A percentile compares a stretch with the other conserved stretches of the same genome.
Conservation (phyloP, 1,140 invertebrate genomes). For the Oreohelix idahoensis region DNA sequence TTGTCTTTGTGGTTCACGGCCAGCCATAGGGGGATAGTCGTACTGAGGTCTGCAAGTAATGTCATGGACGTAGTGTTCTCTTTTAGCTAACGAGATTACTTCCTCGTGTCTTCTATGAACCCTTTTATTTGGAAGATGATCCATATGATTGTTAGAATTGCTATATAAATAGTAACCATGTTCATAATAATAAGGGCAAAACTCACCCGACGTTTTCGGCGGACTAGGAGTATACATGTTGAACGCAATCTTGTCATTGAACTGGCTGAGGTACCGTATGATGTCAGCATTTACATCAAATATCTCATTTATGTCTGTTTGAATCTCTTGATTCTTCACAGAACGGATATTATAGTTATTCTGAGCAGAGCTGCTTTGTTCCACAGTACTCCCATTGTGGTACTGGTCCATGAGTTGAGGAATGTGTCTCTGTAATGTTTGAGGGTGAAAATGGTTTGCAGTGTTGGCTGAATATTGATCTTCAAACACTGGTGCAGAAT, state of each 20-base stretch:
- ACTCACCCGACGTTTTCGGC: not conserved
- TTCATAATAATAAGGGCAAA: not conserved
- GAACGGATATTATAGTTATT: too few relatives aligned
- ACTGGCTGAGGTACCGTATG: not conserved
- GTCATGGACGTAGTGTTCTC: not conserved
- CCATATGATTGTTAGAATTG: not conserved
- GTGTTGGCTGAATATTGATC: not conserved
- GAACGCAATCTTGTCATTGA: not conserved
- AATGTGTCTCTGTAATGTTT: not conserved
- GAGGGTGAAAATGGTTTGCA: not conserved
- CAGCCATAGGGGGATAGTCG: not conserved
- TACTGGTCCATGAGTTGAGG: not conserved
- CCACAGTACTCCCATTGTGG: too few relatives aligned
- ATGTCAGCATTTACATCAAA: constrained; percentile 13
- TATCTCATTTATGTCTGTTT: not conserved
- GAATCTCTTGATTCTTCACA: not conserved
- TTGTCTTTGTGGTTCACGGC: too few relatives aligned
- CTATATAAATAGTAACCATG: not conserved
- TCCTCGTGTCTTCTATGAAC: not conserved
- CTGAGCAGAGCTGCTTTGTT: too few relatives aligned
- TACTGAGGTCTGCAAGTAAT: not conserved
- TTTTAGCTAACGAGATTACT: not conserved
- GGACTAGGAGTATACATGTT: not conserved
- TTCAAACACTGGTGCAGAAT: too few relatives aligned
- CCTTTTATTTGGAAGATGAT: not conserved